Conservation (phyloP, 2,797 vertebrate genomes). For the Alauda arvensis region DNA sequence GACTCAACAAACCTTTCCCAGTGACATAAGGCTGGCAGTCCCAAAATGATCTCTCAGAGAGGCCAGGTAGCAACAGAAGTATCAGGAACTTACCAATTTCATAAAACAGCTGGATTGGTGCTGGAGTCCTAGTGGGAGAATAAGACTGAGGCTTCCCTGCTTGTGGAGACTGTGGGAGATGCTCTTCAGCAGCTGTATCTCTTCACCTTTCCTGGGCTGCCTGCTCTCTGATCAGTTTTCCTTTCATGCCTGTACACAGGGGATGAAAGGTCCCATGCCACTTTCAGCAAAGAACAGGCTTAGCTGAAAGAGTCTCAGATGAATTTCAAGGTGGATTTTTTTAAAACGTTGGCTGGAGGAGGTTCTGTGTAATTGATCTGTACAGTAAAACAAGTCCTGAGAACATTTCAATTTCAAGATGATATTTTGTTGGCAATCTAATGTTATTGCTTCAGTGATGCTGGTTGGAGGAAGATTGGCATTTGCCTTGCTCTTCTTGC, state of each 20-base stretch:
- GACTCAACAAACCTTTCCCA: neutral
- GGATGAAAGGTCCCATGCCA: neutral
- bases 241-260: neutral
- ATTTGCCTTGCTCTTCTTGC: neutral
- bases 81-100: neutral
- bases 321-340: neutral
- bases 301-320: neutral
- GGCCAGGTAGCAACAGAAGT: neutral
- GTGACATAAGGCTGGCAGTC: neutral
- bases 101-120: neutral
- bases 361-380: neutral
- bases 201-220: neutral
- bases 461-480: neutral
- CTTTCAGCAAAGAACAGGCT: neutral
- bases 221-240: neutral
- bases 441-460: neutral
- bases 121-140: neutral
- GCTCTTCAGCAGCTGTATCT: neutral
- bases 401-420: neutral
- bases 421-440: neutral
- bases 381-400: neutral
- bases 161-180: neutral
- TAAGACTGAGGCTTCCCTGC: neutral
- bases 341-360: neutral
- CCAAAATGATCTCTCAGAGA: neutral